Percentiles rank a stretch among this genome's conserved stretches.
These are phyloP conservation scores for Altica lythri DNA, from an alignment of 2,888 invertebrate genomes.

Conservation along the genomic window DNA sequence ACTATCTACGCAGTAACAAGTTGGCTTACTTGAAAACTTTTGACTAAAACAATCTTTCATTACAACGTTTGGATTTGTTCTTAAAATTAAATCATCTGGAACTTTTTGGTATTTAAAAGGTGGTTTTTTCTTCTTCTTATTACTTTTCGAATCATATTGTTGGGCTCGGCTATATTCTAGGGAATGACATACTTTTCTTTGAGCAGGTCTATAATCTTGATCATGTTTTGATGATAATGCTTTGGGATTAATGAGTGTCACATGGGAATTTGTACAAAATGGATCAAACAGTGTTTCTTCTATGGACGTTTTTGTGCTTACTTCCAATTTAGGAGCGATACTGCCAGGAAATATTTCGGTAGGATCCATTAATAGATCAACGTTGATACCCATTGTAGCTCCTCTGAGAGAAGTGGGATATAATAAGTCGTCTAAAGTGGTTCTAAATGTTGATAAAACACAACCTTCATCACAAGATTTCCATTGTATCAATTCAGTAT, in stretches of 20 bases:
- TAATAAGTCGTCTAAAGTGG: slow-evolving; percentile 66
- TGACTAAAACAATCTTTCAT: slow-evolving; percentile 19
- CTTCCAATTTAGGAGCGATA: slow-evolving; percentile 72
- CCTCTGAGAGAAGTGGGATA: slow-evolving; percentile 66
- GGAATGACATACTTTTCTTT: slow-evolving; percentile 46
- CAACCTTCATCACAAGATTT: slow-evolving; percentile 57
- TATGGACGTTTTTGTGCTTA: slow-evolving; percentile 69
- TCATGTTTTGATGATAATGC: slow-evolving; percentile 47
- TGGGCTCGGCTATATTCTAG: slow-evolving; percentile 39
- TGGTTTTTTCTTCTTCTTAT: slow-evolving; percentile 33
- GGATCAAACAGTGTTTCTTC: slow-evolving; percentile 61
- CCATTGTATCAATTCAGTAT: slow-evolving; percentile 71
- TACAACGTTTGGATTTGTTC: slow-evolving; percentile 40
- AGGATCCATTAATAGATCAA: slow-evolving; percentile 72
- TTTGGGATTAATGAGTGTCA: slow-evolving; percentile 54
- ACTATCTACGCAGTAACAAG: slow-evolving; percentile 24
- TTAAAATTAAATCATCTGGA: slow-evolving; percentile 42
- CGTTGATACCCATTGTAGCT: slow-evolving; percentile 62
- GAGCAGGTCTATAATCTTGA: slow-evolving; percentile 26
- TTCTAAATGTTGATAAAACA: slow-evolving; percentile 68
- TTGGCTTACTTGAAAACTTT: background rate
- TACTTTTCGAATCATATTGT: slow-evolving; percentile 18
- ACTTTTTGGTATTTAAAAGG: slow-evolving; percentile 43
- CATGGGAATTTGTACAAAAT: slow-evolving; percentile 38
- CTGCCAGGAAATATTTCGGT: slow-evolving; percentile 69